Conservation (phyloP, 2,888 invertebrate genomes). For the Eilema caniola region DNA sequence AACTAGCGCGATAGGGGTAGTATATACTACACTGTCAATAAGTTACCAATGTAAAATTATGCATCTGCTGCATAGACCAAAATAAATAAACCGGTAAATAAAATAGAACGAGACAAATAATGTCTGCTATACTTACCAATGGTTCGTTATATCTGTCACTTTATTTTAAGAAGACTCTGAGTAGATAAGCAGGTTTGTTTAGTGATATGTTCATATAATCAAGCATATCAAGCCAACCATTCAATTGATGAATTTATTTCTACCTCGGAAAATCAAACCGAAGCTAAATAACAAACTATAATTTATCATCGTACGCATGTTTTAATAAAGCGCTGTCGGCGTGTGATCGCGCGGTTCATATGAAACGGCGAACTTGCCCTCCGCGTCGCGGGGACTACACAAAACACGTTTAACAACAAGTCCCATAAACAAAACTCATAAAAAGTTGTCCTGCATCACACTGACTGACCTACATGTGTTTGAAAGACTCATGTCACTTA, state of each 20-base stretch:
- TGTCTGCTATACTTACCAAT: too few species aligned
- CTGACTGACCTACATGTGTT: conserved; percentile 38
- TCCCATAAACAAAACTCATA: conserved; percentile 52
- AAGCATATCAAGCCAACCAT: background rate
- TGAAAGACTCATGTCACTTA: conserved; percentile 45
- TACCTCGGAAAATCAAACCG: background rate
- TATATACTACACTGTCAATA: too few species aligned
- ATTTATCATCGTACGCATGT: background rate
- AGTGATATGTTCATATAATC: too few species aligned
- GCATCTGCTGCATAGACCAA: too few species aligned
- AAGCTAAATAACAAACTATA: background rate
- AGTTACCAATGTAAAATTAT: too few species aligned
- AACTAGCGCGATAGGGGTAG: background rate
- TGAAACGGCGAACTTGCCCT: conserved; percentile 24
- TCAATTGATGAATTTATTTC: background rate
- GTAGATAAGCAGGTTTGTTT: too few species aligned
- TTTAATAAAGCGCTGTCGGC: conserved; percentile 20
- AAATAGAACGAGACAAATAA: background rate
- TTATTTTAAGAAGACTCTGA: too few species aligned
- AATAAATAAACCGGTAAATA: too few species aligned
- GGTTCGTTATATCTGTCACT: too few species aligned
- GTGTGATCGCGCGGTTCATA: conserved; percentile 8
- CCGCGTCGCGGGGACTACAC: conserved; percentile 24
- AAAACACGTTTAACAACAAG: conserved; percentile 43
- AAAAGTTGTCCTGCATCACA: conserved; percentile 41